Conservation (phyloP, 2,113 vertebrate genomes). For the Recurvirostra avosetta region DNA sequence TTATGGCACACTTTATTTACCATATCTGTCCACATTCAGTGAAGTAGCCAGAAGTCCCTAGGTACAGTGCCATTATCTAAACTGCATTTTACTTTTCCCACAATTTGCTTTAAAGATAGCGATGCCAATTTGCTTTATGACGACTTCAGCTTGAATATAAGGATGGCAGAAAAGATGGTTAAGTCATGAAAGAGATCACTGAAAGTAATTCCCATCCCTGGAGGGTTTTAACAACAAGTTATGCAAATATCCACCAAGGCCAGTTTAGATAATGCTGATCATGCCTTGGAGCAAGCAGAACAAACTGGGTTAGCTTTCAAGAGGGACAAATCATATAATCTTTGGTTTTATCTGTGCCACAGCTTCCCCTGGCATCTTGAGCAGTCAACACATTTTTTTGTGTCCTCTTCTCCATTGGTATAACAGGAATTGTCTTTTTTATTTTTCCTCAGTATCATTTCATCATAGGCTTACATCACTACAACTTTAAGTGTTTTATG, state of each 20-base stretch:
- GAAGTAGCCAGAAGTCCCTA: not conserved
- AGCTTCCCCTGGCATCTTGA: not conserved
- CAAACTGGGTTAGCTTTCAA: not conserved
- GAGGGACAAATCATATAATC: not conserved
- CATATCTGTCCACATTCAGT: not conserved
- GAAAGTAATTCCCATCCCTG: not conserved
- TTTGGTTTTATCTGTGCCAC: not conserved
- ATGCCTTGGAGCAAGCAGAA: slow-evolving; percentile 23
- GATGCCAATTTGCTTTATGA: not conserved
- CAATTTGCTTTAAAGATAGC: not conserved
- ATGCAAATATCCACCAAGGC: slow-evolving; percentile 24
- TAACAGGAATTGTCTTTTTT: not conserved
- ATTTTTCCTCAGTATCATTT: not conserved
- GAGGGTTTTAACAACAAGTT: slow-evolving; percentile 9
- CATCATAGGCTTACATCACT: not conserved
- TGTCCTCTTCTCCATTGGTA: not conserved
- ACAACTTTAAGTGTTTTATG: not conserved
- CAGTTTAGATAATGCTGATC: not conserved
- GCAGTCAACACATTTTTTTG: not conserved
- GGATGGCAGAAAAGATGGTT: not conserved
- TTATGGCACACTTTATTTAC: not conserved
- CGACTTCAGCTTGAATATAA: not conserved
- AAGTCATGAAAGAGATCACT: not conserved
- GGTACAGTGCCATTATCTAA: not conserved
- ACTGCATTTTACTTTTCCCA: not conserved